phyloP scores from a whole-genome alignment of 2,113 vertebrate species.

The Callipepla squamata region DNA sequence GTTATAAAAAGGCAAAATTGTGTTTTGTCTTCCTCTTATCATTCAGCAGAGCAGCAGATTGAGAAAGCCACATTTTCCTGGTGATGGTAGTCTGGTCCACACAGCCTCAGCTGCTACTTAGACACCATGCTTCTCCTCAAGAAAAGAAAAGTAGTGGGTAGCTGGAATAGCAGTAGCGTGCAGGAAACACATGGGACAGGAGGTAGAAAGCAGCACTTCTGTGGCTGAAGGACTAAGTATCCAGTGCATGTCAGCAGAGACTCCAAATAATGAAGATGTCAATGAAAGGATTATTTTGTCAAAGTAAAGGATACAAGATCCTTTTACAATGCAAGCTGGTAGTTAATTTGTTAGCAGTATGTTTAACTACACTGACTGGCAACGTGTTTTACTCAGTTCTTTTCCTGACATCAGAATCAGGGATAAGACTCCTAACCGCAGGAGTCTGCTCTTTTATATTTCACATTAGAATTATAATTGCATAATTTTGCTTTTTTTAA shows the following conservation, averaged over 20 bases:
- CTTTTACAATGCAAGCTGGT: neutral
- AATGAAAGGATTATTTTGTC: neutral
- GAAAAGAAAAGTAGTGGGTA: neutral
- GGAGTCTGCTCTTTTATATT: neutral
- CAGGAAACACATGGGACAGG: fast-evolving
- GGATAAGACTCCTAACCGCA: neutral
- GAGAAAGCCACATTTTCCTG: neutral
- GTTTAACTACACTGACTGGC: fast-evolving
- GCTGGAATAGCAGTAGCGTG: neutral
- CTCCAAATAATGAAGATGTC: neutral
- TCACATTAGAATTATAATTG: neutral
- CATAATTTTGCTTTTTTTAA: neutral
- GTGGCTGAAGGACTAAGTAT: fast-evolving
- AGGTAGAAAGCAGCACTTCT: neutral
- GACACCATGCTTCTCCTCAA: neutral
- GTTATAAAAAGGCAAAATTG: neutral
- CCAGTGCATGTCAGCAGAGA: fast-evolving
- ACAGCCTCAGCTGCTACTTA: fast-evolving
- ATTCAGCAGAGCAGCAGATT: neutral
- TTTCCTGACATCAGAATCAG: fast-evolving
- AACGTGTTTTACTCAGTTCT: neutral
- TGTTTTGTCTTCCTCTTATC: neutral
- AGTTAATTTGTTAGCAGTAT: constrained; percentile 2
- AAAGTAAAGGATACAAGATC: neutral
- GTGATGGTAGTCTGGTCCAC: neutral